Conservation (phyloP, 2,888 invertebrate genomes). For the Thymelicus acteon region DNA sequence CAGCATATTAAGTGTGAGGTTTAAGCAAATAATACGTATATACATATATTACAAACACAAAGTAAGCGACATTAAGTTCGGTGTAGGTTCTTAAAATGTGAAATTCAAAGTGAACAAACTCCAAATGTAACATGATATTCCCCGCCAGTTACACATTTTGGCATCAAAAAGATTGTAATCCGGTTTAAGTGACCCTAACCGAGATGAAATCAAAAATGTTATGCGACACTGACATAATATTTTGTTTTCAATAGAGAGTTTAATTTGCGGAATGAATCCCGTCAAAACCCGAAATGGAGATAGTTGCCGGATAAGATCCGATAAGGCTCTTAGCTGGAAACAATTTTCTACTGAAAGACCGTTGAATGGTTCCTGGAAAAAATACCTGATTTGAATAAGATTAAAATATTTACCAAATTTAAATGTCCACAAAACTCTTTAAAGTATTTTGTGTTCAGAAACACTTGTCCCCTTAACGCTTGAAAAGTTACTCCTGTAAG, state of each 20-base stretch:
- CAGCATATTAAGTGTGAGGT: no score
- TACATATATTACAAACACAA: no score
- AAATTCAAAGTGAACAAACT: not conserved
- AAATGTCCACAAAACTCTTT: slow-evolving; percentile 1
- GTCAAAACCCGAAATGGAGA: slow-evolving; percentile 10
- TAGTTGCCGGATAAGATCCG: slow-evolving; percentile 25
- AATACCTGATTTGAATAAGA: not conserved
- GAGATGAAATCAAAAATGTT: slow-evolving; percentile 19
- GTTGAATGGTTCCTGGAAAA: slow-evolving; percentile 1
- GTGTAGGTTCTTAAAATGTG: not conserved
- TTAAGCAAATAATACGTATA: no score
- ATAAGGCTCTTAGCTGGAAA: slow-evolving; percentile 22
- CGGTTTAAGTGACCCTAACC: not conserved
- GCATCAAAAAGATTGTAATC: not conserved
- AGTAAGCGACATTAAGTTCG: no score
- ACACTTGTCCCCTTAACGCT: slow-evolving; percentile 4
- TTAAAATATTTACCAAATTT: slow-evolving; percentile 5
- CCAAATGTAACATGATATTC: not conserved
- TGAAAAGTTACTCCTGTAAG: slow-evolving; percentile 19
- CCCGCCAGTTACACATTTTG: not conserved
- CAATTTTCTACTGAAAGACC: not conserved
- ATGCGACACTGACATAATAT: slow-evolving; percentile 29
- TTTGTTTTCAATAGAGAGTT: slow-evolving; percentile 14
- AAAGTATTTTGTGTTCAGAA: slow-evolving; percentile 11
- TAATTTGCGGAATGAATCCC: slow-evolving; percentile 20